Conservation (phyloP, 2,797 vertebrate genomes). For the Ibycter americanus region DNA sequence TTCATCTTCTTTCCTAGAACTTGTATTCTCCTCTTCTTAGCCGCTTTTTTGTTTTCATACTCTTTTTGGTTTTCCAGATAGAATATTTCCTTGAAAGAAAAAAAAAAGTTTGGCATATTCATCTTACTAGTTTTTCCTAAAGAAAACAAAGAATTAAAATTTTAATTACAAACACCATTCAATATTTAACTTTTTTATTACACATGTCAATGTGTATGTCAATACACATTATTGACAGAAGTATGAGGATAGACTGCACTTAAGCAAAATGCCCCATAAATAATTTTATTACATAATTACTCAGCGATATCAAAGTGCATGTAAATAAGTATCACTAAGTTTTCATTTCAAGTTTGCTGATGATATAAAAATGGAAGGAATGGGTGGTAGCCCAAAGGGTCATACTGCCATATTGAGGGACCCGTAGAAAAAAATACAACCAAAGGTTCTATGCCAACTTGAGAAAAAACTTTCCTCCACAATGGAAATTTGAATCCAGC, state of each 20-base stretch:
- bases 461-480: background rate
- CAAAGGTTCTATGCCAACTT: background rate
- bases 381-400: background rate
- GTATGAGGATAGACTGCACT: background rate
- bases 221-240: background rate
- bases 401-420: background rate
- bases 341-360: background rate
- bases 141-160: background rate
- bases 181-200: background rate
- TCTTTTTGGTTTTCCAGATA: conserved; percentile 88
- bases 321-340: background rate
- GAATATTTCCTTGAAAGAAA: conserved; percentile 85
- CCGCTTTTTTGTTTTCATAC: conserved; percentile 88
- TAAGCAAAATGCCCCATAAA: background rate
- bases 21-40: conserved; percentile 89
- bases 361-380: background rate
- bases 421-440: fast-evolving
- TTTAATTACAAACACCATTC: background rate
- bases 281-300: background rate
- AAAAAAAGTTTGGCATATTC: background rate
- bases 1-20: conserved; percentile 95
- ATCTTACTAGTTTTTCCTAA: background rate
- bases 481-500: background rate
- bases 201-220: too few relatives aligned
- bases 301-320: background rate